Base-by-base conservation (phyloP, 2,113 vertebrate species). In the Chinchilla lanigera region DNA sequence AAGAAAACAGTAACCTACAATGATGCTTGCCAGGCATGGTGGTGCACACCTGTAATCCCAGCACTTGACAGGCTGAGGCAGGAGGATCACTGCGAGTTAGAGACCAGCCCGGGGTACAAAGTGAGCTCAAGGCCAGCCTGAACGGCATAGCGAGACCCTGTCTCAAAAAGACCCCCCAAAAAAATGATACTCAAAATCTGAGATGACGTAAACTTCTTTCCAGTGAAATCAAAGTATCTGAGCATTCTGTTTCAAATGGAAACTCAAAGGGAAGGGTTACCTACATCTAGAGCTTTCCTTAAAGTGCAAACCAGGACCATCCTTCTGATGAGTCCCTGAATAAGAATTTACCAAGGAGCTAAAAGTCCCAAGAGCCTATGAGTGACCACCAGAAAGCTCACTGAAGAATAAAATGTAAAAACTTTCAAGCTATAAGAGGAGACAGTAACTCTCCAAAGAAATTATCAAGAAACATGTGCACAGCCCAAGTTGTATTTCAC, bases 201-300 rank as follows among this genome's bases (percentile, higher is more conserved):
- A 93, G n/a, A 92, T 30, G 93, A 86, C 33, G 63, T 20, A 5
- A 82, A 8, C 14, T 24, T 95, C 96, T 92, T n/a, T 91, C 77
- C 61, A 26, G 86, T 89, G 89, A 93, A 86, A 97, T 96, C 92
- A 77, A 94, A 97, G 94, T 90, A 96, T 77, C 90, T 86, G 44
- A 86, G 71, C 80, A 52, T 75, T 1, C 17, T 35, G 84, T 96
- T 98, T 96, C 86, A 50, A 93, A 90, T 89, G 56, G 85, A 90
- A 97, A 92, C 58, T 22, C 11, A 78, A 88, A 65, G 93, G 81
- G 61, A 75, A 61, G 92, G 54, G 38, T 75, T 97, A 93, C 96
- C 95, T 93, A 96, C 22, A 97, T 86, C 75, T 93, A 92, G 77
- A 86, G 89, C 69, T 89, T 61, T 77, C 0, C 0, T 22, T 41